phyloP scores from a whole-genome alignment of 2,113 vertebrate genomes.

The Hystrix cristata region DNA sequence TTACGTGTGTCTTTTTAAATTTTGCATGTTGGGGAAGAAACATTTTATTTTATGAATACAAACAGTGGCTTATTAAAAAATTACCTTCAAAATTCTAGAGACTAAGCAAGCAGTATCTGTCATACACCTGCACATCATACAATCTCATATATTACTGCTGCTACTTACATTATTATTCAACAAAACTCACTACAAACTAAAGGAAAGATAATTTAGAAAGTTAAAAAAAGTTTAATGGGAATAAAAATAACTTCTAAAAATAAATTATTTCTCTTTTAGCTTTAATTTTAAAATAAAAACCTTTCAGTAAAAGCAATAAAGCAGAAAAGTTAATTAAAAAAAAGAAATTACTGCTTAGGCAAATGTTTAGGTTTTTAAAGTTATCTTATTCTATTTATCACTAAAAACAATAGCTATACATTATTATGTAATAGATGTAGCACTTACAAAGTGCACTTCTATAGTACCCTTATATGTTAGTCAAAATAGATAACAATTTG shows the following conservation, averaged over 20 bases:
- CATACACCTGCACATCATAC: constrained; percentile 87
- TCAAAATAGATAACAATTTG: constrained; percentile 76
- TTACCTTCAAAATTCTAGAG: constrained; percentile 88
- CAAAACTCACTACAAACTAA: constrained; percentile 91
- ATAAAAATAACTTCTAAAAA: constrained; percentile 85
- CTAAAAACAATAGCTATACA: constrained; percentile 70
- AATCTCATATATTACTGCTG: constrained; percentile 86
- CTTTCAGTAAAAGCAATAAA: constrained; percentile 75
- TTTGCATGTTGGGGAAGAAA: constrained; percentile 89
- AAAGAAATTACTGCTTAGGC: constrained; percentile 77
- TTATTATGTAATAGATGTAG: constrained; percentile 58
- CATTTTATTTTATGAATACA: constrained; percentile 90
- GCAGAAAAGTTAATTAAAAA: constrained; percentile 82
- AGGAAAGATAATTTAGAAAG: constrained; percentile 90
- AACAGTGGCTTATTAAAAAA: constrained; percentile 89
- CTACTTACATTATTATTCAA: constrained; percentile 92
- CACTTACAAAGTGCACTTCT: constrained; percentile 65
- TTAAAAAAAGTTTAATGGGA: constrained; percentile 88
- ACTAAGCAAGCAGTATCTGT: constrained; percentile 89
- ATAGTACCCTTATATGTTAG: constrained; percentile 71
- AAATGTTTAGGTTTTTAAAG: constrained; percentile 75
- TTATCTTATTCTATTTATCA: constrained; percentile 80
- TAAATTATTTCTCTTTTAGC: constrained; percentile 83
- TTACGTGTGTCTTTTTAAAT: constrained; percentile 92
- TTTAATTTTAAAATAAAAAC: constrained; percentile 81